Evolutionary conservation across 2,888 invertebrate species (phyloP), one percentile per base, ranked within the genome.

Genomic region (Agriopis marginaria): DNA sequence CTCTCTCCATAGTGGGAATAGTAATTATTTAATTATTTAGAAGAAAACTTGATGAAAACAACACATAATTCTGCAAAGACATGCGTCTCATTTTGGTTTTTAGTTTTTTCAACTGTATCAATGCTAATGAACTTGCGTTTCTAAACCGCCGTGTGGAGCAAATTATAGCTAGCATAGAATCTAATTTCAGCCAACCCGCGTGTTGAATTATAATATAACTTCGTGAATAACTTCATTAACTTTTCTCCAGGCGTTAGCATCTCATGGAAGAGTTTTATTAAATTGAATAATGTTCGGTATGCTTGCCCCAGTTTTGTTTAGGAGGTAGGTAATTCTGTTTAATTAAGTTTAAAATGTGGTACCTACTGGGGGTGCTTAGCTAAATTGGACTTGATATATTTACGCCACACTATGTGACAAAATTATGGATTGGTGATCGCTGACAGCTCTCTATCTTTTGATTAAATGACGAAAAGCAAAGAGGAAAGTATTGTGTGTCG

Each of bases 221-320:
- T 39, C 12, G 7, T 54, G 32, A 54, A 54, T 39, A 54, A 54
- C 54, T 54, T 54, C 39, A 40, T 54, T 40, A 39, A 39, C 39
- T 54, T 53, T 39, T 39, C 54, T 12, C 39, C 32, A 54, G 39
- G 54, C 54, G 39, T 54, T 54, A 39, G 39, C n/a, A 39, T 39
- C n/a, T n/a, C 39, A 2, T n/a, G n/a, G 11, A 8, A 39, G 54
- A 23, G 23, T 23, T 6, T 54, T 54, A 54, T 39, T 54, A 39
- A 54, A 54, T 54, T 39, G 4, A 32, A 3, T 32, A 54, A 54
- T 54, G 39, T 39, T 54, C 40, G 39, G 12, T 54, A 39, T 39
- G 54, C 54, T 40, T 7, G n/a, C 54, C 39, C 53, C 39, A 54
- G 23, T 10, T 51, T 23, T 51, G 23, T 51, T 23, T 51, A 51